Evolutionary conservation across 53 echinoderm and acorn worm species (phyloP).

Genomic region (Zoroaster sp.): DNA sequence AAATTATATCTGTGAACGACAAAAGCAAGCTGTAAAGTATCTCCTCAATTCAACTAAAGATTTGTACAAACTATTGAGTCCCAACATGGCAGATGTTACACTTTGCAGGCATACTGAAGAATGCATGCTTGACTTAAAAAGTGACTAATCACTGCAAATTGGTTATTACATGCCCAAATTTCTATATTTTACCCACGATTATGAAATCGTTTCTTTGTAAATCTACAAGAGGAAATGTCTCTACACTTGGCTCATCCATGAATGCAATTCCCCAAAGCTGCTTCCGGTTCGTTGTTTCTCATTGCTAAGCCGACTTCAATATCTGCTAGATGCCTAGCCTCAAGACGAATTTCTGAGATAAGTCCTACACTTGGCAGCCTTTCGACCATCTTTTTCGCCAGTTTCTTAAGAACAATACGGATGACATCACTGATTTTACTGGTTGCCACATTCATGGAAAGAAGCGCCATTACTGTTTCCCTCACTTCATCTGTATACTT

Average conservation of each 20-base stretch:
- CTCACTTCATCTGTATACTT: not conserved
- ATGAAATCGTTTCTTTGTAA: constrained; percentile 34
- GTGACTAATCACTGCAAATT: not conserved
- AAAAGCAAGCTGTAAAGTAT: too few relatives aligned
- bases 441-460: constrained; percentile 40
- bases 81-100: too few relatives aligned
- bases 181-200: not conserved
- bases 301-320: constrained; percentile 53
- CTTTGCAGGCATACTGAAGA: not conserved
- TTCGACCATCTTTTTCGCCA: constrained; percentile 14
- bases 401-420: constrained; percentile 30
- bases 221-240: constrained; percentile 17
- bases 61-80: too few relatives aligned
- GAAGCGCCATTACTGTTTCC: constrained; percentile 54
- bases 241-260: not conserved
- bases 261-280: constrained; percentile 42
- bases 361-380: constrained; percentile 13
- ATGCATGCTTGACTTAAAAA: not conserved
- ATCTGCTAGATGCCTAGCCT: constrained; percentile 51
- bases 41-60: too few relatives aligned
- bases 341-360: constrained; percentile 15
- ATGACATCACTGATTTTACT: constrained; percentile 37
- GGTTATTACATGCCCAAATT: not conserved
- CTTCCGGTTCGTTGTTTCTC: constrained; percentile 8
- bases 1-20: too few relatives aligned